phyloP scores from a whole-genome alignment of 2,113 vertebrate genomes.

The Falco punctatus region DNA sequence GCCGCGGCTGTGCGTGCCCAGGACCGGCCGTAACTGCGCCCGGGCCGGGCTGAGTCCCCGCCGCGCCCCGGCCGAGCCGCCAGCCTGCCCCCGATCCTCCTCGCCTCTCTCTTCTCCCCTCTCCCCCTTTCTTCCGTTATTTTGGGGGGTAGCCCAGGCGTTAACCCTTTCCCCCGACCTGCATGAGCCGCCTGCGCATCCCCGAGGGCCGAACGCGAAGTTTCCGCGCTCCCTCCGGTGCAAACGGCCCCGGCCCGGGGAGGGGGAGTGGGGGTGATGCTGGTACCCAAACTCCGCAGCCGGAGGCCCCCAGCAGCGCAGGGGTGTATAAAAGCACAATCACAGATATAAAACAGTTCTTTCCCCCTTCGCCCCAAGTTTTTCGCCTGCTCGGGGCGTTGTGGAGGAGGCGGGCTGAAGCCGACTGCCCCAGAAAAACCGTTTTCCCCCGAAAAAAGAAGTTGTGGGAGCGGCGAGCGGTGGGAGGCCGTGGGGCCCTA shows the following conservation, averaged over 20 bases:
- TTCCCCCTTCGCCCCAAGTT: neutral
- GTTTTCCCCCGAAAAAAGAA: rapidly evolving
- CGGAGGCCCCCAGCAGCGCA: conserved; percentile 56
- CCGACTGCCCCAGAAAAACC: neutral
- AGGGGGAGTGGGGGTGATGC: conserved; percentile 48
- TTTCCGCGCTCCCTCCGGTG: neutral
- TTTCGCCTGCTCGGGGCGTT: neutral
- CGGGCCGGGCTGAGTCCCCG: neutral
- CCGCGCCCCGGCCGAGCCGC: neutral
- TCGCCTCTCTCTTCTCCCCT: neutral
- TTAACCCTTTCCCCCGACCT: neutral
- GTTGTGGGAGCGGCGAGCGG: rapidly evolving
- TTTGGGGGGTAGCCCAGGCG: neutral
- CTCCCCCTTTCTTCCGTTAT: neutral
- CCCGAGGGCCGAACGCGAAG: neutral
- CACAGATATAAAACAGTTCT: neutral
- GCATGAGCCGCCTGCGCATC: neutral
- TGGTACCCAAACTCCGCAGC: conserved; percentile 77
- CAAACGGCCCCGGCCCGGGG: neutral
- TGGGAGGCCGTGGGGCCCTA: neutral
- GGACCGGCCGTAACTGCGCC: neutral
- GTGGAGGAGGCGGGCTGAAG: neutral
- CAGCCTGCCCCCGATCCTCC: neutral
- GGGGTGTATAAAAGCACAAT: neutral
- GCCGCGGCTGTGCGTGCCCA: neutral